Conservation (phyloP, 2,797 vertebrate species). For the Coluber constrictor region DNA sequence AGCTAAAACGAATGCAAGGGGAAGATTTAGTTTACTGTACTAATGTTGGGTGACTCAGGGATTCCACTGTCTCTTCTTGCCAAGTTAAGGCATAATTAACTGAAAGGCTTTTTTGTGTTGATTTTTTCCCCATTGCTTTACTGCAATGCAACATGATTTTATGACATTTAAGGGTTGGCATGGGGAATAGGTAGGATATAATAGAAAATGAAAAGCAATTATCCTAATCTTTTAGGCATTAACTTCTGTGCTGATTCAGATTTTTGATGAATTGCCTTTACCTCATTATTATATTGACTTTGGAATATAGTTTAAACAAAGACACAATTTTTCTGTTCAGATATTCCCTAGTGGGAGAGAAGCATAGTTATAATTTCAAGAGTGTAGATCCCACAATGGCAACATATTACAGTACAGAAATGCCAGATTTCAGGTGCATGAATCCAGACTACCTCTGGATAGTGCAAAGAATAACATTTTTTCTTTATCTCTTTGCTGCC, state of each 20-base stretch:
- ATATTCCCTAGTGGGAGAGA: constrained; percentile 34
- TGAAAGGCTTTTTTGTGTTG: constrained; percentile 46
- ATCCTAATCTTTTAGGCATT: constrained; percentile 40
- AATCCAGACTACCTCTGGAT: background rate
- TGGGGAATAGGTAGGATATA: constrained; percentile 1
- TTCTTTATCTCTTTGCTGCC: background rate
- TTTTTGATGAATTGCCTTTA: constrained; percentile 34
- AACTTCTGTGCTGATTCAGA: constrained; percentile 34
- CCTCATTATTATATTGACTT: constrained; percentile 35
- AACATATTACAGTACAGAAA: background rate
- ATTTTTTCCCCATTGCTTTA: constrained; percentile 49
- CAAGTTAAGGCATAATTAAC: constrained; percentile 48
- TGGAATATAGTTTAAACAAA: constrained; percentile 47
- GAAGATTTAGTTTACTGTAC: constrained; percentile 32
- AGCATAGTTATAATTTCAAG: constrained; percentile 9
- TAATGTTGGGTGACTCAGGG: constrained; percentile 25
- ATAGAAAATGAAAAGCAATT: constrained; percentile 44
- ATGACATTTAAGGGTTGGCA: constrained; percentile 20
- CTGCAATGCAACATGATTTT: constrained; percentile 1
- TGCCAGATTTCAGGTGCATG: background rate
- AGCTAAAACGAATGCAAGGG: constrained; percentile 45
- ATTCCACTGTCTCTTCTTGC: constrained; percentile 35
- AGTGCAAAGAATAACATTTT: background rate
- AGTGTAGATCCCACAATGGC: constrained; percentile 2
- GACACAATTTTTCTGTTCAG: constrained; percentile 39